Percentiles rank a stretch among this genome's conserved stretches.
Conservation (phyloP, 2,113 vertebrate genomes). For the Numenius arquata region DNA sequence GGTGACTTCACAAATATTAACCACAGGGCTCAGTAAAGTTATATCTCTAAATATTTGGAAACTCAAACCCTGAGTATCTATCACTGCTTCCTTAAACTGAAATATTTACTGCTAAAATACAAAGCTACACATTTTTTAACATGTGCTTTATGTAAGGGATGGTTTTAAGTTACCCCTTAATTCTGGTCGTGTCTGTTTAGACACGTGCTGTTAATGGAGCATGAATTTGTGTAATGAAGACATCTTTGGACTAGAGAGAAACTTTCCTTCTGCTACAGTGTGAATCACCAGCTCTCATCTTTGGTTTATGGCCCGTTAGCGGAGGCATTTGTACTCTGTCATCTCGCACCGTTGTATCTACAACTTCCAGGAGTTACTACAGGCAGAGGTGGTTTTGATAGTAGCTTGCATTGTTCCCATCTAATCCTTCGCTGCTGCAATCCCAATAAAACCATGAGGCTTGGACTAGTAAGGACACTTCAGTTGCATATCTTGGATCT, state of each 20-base stretch:
- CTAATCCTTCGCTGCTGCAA: background rate
- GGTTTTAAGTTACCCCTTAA: background rate
- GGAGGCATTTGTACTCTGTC: background rate
- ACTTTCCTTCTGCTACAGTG: background rate
- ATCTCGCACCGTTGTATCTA: background rate
- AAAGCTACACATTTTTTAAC: background rate
- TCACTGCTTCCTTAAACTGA: background rate
- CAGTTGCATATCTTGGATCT: accelerated
- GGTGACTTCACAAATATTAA: background rate
- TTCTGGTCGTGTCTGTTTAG: background rate
- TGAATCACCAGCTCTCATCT: background rate
- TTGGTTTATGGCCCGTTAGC: background rate
- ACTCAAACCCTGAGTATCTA: background rate
- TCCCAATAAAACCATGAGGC: background rate
- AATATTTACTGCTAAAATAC: background rate
- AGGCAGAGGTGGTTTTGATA: background rate
- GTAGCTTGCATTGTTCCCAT: background rate
- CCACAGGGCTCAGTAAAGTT: background rate
- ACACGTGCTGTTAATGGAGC: background rate
- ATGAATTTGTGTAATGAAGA: background rate
- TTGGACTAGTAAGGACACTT: background rate
- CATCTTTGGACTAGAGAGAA: background rate
- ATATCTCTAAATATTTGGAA: background rate
- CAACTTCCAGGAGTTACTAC: background rate
- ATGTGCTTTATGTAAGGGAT: background rate